Evolutionary conservation across 92 coral and sea anemone genomes (phyloP), one percentile per base, ranked within the genome.

Genomic region (Phenganax subtilis): DNA sequence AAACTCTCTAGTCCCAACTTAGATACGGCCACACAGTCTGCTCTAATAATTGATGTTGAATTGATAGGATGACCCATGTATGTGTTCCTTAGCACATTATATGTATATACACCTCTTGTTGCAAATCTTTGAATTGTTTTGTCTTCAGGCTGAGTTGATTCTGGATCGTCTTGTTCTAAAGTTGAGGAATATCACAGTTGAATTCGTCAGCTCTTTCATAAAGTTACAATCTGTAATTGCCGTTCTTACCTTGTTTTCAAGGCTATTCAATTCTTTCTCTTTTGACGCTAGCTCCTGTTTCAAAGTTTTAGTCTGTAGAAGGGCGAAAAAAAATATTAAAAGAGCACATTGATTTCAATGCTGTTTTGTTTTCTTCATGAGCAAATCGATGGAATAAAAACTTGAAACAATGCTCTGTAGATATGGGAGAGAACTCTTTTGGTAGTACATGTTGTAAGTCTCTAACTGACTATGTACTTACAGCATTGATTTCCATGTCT

Each of bases 41-140:
- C 52, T 3, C 16, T 8, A 59, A 0, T 31, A 16, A 44, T 15
- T 6, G 71, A 20, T 64, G 11, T 31, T 62, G 6, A 29, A 57
- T 55, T 12, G 6, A 57, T 25, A 8, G 51, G 10, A 15, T 76
- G 6, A 57, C 37, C 20, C 20, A 6, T 31, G 29, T 12, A 54
- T 7, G n/a, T 27, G 0, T 8, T 71, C 51, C 5, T 44, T 44
- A 3, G 29, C 51, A 29, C 9, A 14, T 66, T 25, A 52, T 29
- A 85, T 80, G 5, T 25, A 52, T 29, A 85, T 80, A 37, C 71
- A 92, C 99, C 94, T 96, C 99, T 75, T 90, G 99, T 55, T 90
- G 96, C 30, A 92, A 71, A 79, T 96, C 99, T 80, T 96, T 96
- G 47, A 83, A 56, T 58, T 90, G 94, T 79, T 96, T 96, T 37